A percentile compares a stretch with the other conserved stretches of the same genome.
phyloP scores from a whole-genome alignment of 2,888 invertebrate species.

The Trachelus troglodyta region DNA sequence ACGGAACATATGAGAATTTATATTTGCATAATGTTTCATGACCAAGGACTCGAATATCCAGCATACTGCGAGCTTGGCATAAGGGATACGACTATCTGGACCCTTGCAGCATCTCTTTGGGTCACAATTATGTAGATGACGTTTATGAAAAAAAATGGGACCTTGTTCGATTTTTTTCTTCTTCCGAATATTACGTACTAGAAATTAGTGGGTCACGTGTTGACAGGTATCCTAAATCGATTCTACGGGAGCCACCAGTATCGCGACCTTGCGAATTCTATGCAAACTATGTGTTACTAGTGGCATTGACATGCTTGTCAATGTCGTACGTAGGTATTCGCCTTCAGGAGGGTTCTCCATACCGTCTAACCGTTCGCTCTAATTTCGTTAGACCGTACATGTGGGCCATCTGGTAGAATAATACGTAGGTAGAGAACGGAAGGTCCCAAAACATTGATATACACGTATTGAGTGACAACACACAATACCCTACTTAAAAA shows the following conservation, averaged over 20 bases:
- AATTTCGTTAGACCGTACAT: neutral
- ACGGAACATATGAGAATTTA: neutral
- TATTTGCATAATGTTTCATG: neutral
- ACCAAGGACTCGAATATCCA: neutral
- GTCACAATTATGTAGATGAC: neutral
- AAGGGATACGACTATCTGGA: neutral
- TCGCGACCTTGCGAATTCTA: slow-evolving; percentile 17
- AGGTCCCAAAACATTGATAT: slow-evolving; percentile 28
- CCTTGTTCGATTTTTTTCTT: slow-evolving; percentile 20
- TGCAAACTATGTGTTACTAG: slow-evolving; percentile 17
- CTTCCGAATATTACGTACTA: neutral
- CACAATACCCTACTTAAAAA: neutral
- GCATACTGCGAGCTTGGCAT: neutral
- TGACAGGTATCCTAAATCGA: neutral
- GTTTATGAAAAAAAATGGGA: slow-evolving; percentile 3
- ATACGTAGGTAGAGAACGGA: slow-evolving; percentile 37
- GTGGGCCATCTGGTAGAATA: neutral
- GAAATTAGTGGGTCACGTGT: neutral
- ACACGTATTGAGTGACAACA: neutral
- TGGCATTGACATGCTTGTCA: slow-evolving; percentile 40
- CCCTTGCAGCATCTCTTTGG: too few species aligned
- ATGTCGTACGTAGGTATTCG: slow-evolving; percentile 19
- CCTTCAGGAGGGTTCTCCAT: neutral
- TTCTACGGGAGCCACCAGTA: neutral
- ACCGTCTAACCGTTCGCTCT: neutral